Base-by-base conservation (phyloP, 2,888 invertebrate genomes). In the Agonopterix heracliana region DNA sequence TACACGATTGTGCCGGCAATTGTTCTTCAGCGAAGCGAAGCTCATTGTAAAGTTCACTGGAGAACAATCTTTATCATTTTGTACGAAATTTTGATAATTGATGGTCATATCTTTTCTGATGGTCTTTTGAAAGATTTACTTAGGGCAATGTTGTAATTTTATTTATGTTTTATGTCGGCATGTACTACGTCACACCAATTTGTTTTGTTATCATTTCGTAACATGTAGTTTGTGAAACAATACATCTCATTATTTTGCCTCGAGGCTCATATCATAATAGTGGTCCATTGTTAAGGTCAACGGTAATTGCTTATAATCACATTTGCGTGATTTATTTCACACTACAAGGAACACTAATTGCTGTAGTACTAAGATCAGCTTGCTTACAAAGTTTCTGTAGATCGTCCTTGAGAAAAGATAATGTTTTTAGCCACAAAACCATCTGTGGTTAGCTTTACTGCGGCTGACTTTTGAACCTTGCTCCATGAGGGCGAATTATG, bases 31-130 rank as follows among this genome's bases (percentile, higher is more conserved):
- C 49, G 57, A 50, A 44, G 45, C 38, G 38, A 50, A 46, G 44
- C 50, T 45, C 44, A 51, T 52, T 50, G 49, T 47, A 47, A 54
- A 55, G 54, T 59, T 61, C 62, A 63, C 66, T 60, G 63, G 53
- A 60, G 45, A 52, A 49, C 55, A 63, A 60, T 63, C 26, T 55
- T 59, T 46, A 17, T n/a, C n/a, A 14, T 38, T 38, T 38, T 38
- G 38, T 26, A 26, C 26, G 7, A 26, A 26, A 26, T 26, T 26
- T 26, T 26, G 26, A 26, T 26, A 26, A 41, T 41, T 41, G 41
- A 41, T 41, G 13, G 41, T 2, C 41, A 41, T 12, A 41, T 41
- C 11, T 41, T 12, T 51, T 26, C 26, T 26, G 26, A 44, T 56
- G 46, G 34, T 44, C 64, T 59, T 54, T 56, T 26, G 26, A 26